Evolutionary conservation across 2,113 vertebrate species (phyloP), one percentile per base, ranked within the genome.

Genomic region (human): DNA sequence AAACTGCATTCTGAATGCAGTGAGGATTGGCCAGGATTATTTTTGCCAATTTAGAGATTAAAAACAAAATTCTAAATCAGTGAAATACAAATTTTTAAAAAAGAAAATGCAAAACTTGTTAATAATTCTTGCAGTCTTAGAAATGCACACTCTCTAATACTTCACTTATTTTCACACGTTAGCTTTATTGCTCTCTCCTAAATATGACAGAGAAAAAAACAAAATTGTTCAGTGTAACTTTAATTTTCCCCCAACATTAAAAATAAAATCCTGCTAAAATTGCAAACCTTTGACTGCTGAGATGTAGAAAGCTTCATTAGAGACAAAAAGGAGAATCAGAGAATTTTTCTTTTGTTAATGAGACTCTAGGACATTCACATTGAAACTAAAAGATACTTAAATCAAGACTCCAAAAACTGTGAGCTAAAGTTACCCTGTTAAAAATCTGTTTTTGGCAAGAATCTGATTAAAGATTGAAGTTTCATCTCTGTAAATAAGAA

Each of bases 241-340:
- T 97, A 89, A 92, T 95, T 96, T 92, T 88, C 25, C 30, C 18
- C 35, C 57, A 96, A 70, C n/a, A 93, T 96, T 95, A 94, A 92
- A 97, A 98, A 92, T 95, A 96, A 32, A 79, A 38, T 50, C 30
- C 1, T 43, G 0, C 0, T 95, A 93, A 94, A 88, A 93, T 89
- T 75, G 14, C 59, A 93, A 98, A 97, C 35, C 10, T 83, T 57
- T 0, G 1, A 57, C 87, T 70, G 38, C 82, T 83, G 30, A 76
- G n/a, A 82, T 70, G 90, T 78, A 50, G 78, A 89, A 97, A 96
- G 80, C 93, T 97, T 97, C 57, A 6, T 96, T 93, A 92, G 50
- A 35, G 66, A 68, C 6, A 84, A n/a, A 79, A 85, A 43, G 38
- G 64, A 94, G 52, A 93, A 92, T 97, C 64, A 13, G 23, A 27